Base-by-base conservation (phyloP, 2,888 invertebrate species). In the Carabus problematicus region DNA sequence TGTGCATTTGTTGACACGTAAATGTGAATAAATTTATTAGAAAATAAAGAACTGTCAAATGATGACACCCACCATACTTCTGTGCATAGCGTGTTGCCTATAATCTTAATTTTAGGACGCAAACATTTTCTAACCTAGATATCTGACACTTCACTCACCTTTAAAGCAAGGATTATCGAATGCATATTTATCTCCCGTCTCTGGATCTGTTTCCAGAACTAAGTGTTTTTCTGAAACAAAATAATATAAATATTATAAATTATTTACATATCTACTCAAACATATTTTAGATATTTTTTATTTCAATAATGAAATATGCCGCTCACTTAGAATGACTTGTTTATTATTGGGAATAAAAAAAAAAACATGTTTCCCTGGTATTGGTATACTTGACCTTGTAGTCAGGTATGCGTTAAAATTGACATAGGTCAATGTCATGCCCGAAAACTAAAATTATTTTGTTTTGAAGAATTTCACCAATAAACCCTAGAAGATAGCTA, bases 91-190 rank as follows among this genome's bases (percentile, higher is more conserved):
- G 19, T 3, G 19, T 4, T 9, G 19, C 29, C 29, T 29, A 29
- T 29, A n/a, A 29, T 29, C 6, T 29, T 3, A 2, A 29, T 45
- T 12, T 40, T 55, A 12, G 19, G 18, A 6, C 18, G 45, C 18
- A 41, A 40, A 16, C 14, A 39, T 43, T 9, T 7, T 29, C 9
- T 11, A 8, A 29, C 9, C 39, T 41, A 58, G 9, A 4, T n/a
- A 45, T 29, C 16, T 6, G 11, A 19, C 52, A 56, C 42, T 45
- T 7, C 19, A 3, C 68, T 74, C 75, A 81, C 82, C 82, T 80
- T 88, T 87, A 84, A 92, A 92, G 70, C 91, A 91, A 14, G 91
- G 91, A 83, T 92, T 92, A 81, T 92, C 92, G 80, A 91, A 92
- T 0, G 92, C 92, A 79, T 89, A 92, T 74, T 91, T 89, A 74